Evolutionary conservation across 2,113 vertebrate genomes (phyloP), one percentile per base, ranked within the genome.

Genomic region (Balaenoptera acutorostrata): DNA sequence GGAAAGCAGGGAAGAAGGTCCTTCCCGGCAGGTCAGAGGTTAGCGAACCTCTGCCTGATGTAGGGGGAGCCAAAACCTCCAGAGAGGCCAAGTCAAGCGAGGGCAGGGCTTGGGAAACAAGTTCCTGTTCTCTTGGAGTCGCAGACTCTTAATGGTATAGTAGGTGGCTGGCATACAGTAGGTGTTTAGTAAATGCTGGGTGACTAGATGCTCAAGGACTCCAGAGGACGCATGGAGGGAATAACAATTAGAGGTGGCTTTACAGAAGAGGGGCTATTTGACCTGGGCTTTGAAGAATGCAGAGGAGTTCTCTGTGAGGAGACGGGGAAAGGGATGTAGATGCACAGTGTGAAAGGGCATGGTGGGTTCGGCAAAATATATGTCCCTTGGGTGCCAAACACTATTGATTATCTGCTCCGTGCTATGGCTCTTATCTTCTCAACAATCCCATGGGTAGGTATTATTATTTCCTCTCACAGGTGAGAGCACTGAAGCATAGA

Each of bases 271-370:
- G 82, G 87, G 33, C 18, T 29, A 36, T 81, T 8, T 85, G 88
- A 55, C 21, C 21, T 66, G 96, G 97, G 85, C 66, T 96, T 78
- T 96, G 85, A 89, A 55, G 95, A 29, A 23, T 20, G 77, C 27
- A 78, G 64, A 96, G 39, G 84, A 72, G 91, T 92, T 94, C 77
- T 95, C 96, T 21, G 36, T 23, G 63, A 74, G 52, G n/a, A 18
- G 11, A 33, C 0, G 5, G 36, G 18, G 9, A 12, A 63, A 0
- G 18, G 36, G 31, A 12, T 17, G 59, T n/a, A 25, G 71, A 33
- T 0, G 1, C 25, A 9, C 8, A 7, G 6, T 11, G 5, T 29
- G 49, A 33, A 8, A 33, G 21, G 7, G 41, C 2, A 17, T 0
- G 1, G 41, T 0, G 7, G 71, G 46, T 46, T 61, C 52, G 10